A percentile compares a stretch with the other conserved stretches of the same genome.
These are phyloP conservation scores for Macropus fuliginosus DNA, from an alignment of 2,797 vertebrate genomes.

Conservation along the genomic window DNA sequence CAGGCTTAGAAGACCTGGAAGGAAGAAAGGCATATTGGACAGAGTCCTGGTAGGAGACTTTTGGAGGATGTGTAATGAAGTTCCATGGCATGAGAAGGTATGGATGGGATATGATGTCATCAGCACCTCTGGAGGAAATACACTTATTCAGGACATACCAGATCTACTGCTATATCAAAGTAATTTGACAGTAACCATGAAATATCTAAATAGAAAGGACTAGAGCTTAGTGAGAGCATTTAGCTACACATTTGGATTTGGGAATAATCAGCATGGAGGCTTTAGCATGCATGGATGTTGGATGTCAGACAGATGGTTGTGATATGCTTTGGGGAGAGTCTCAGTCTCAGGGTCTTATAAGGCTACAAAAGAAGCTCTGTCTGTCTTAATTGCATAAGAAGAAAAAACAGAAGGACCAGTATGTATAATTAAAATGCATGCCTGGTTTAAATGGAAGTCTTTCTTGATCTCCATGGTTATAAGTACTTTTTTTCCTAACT, in stretches of 20 bases:
- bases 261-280: neutral
- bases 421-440: neutral
- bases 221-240: neutral
- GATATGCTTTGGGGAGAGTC: neutral
- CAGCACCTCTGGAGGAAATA: neutral
- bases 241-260: neutral
- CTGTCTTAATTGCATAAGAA: slow-evolving; percentile 19
- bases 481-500: slow-evolving; percentile 23
- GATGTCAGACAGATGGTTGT: neutral
- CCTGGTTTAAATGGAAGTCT: neutral
- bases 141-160: neutral
- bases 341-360: neutral
- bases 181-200: neutral
- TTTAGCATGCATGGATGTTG: neutral
- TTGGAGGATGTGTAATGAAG: neutral
- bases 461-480: neutral
- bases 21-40: neutral
- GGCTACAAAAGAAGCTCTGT: neutral
- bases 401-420: neutral
- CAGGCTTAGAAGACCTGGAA: neutral
- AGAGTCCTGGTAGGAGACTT: neutral
- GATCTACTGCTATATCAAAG: neutral
- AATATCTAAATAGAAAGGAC: neutral
- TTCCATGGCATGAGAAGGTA: neutral
- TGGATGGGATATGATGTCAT: neutral